Conservation (phyloP, 2,113 vertebrate species). For the Semnornis frantzii region DNA sequence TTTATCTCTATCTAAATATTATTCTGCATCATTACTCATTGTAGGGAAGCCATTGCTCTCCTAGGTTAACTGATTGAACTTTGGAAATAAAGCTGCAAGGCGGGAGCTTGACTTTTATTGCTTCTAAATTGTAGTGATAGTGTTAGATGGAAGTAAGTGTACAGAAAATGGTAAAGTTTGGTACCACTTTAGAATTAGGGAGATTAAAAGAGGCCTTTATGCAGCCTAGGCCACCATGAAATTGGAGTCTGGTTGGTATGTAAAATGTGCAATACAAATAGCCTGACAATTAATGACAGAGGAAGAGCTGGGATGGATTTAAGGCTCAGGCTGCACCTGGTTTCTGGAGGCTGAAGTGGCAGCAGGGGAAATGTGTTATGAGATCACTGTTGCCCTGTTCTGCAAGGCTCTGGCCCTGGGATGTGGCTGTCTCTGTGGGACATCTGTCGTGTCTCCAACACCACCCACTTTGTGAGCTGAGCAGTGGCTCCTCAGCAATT, state of each 20-base stretch:
- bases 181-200: slow-evolving; percentile 70
- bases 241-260: slow-evolving; percentile 68
- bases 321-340: slow-evolving; percentile 1
- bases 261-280: slow-evolving; percentile 64
- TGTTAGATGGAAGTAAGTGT: slow-evolving; percentile 69
- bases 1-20: slow-evolving; percentile 74
- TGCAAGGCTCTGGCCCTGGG: background rate
- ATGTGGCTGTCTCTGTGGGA: background rate
- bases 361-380: slow-evolving; percentile 39
- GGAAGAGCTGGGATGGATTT: slow-evolving; percentile 29
- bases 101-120: slow-evolving; percentile 62
- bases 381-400: slow-evolving; percentile 22
- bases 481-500: background rate
- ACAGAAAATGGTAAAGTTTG: slow-evolving; percentile 72
- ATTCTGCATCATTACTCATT: slow-evolving; percentile 74
- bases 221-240: slow-evolving; percentile 68
- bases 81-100: slow-evolving; percentile 63
- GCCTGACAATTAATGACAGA: slow-evolving; percentile 55
- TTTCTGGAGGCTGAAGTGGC: slow-evolving; percentile 23
- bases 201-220: slow-evolving; percentile 69
- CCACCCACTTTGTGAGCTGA: background rate
- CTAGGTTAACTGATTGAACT: slow-evolving; percentile 80
- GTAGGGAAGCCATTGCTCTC: slow-evolving; percentile 70
- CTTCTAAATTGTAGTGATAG: slow-evolving; percentile 67
- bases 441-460: background rate